Conservation (phyloP, 2,888 invertebrate species). For the Agrochola macilenta region DNA sequence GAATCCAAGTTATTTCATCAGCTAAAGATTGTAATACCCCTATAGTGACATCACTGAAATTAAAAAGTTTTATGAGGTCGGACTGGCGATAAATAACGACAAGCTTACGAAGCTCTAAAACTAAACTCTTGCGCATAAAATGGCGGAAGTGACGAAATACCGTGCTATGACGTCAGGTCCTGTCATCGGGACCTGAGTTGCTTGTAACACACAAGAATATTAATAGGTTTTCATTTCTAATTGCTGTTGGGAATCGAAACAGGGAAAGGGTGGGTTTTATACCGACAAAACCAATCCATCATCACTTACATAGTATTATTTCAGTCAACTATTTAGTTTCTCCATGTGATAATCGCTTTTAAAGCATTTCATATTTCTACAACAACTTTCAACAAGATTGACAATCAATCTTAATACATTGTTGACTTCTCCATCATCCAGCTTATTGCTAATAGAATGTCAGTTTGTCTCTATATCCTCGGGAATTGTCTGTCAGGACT, state of each 20-base stretch:
- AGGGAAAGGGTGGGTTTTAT: slow-evolving; percentile 10
- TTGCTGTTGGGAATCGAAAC: not conserved
- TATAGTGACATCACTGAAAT: slow-evolving; percentile 42
- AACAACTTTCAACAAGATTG: not conserved
- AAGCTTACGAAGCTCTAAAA: slow-evolving; percentile 62
- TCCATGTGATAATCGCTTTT: not conserved
- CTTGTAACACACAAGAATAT: slow-evolving; percentile 4
- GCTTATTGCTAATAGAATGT: not conserved
- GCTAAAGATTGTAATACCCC: slow-evolving; percentile 33
- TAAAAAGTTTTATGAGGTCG: slow-evolving; percentile 61
- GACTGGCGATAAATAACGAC: slow-evolving; percentile 50
- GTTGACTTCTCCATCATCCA: not conserved
- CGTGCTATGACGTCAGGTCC: slow-evolving; percentile 53
- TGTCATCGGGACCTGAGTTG: slow-evolving; percentile 30
- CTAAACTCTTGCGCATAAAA: slow-evolving; percentile 66
- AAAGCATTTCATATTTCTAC: not conserved
- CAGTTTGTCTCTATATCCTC: no score
- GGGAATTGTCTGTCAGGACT: no score
- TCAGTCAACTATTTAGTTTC: not conserved
- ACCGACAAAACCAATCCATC: slow-evolving; percentile 5
- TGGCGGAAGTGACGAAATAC: slow-evolving; percentile 67
- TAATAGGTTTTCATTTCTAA: slow-evolving; percentile 15
- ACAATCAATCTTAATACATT: not conserved
- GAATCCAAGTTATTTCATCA: slow-evolving; percentile 38
- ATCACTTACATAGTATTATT: not conserved